phyloP scores from a whole-genome alignment of 2,888 invertebrate genomes.

The Octodonta nipae region DNA sequence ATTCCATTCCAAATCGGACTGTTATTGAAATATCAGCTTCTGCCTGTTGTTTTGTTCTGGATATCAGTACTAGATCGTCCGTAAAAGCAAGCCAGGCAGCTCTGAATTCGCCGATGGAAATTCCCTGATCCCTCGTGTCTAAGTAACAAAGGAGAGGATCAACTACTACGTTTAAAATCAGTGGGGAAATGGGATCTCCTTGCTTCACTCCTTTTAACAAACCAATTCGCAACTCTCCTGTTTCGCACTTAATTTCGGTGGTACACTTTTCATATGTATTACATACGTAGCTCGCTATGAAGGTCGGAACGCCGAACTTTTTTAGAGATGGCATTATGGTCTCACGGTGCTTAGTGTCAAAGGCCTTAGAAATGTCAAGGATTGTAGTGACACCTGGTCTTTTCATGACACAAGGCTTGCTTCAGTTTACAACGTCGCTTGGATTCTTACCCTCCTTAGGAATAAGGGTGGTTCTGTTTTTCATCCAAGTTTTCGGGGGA shows the following conservation, averaged over 20 bases:
- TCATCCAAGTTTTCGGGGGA: conserved; percentile 2
- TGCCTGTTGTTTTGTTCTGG: conserved; percentile 20
- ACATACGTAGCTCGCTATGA: conserved; percentile 10
- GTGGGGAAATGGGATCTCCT: conserved; percentile 27
- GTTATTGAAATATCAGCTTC: conserved; percentile 18
- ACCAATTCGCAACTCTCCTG: conserved; percentile 10
- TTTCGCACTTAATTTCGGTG: not conserved
- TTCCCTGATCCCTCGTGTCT: conserved; percentile 14
- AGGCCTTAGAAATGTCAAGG: conserved; percentile 34
- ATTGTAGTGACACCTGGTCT: conserved; percentile 18
- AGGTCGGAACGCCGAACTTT: conserved; percentile 23
- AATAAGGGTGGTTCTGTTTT: conserved; percentile 4
- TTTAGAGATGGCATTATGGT: conserved; percentile 21
- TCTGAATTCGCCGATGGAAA: conserved; percentile 5
- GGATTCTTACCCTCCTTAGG: conserved; percentile 2
- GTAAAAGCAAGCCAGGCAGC: conserved; percentile 29
- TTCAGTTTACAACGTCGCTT: conserved; percentile 5
- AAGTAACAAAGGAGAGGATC: conserved; percentile 19
- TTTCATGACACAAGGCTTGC: conserved; percentile 12
- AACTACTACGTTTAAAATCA: conserved; percentile 27
- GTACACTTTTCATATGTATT: conserved; percentile 3
- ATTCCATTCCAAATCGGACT: conserved; percentile 20
- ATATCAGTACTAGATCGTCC: conserved; percentile 28
- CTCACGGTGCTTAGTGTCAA: conserved; percentile 25
- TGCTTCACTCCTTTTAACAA: conserved; percentile 29